These are phyloP conservation scores for Cataglyphis altisquamis DNA, from an alignment of 2,888 invertebrate species.

Conservation along the genomic window DNA sequence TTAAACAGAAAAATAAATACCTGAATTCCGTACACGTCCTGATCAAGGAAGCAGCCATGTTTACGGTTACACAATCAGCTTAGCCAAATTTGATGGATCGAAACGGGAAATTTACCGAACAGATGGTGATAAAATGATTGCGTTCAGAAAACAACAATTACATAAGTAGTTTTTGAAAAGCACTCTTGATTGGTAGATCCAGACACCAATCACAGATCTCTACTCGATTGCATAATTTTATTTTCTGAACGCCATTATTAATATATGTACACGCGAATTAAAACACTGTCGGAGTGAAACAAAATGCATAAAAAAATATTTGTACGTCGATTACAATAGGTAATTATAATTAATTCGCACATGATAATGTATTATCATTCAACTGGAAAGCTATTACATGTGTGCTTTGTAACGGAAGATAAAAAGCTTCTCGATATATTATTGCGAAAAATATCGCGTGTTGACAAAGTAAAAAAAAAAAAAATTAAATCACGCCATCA, in stretches of 20 bases:
- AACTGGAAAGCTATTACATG: not conserved
- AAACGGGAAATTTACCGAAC: not conserved
- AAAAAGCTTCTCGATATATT: not conserved
- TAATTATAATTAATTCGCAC: not conserved
- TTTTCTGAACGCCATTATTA: not conserved
- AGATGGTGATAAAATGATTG: not conserved
- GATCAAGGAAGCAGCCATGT: constrained; percentile 75
- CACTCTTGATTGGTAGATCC: not conserved
- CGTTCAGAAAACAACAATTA: not conserved
- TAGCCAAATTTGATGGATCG: not conserved
- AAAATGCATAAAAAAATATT: not conserved
- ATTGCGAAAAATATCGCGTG: not conserved
- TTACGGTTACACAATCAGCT: constrained; percentile 41
- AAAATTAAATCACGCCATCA: not conserved
- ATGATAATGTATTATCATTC: not conserved
- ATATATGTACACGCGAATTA: not conserved
- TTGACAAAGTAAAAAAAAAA: not conserved
- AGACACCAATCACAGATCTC: not conserved
- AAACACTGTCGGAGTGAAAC: not conserved
- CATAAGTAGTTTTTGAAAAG: not conserved
- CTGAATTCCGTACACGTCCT: constrained; percentile 71
- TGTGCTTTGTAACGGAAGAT: not conserved
- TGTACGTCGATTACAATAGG: not conserved
- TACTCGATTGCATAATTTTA: not conserved
- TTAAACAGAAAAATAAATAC: constrained; percentile 65